Percentiles rank a stretch among this genome's conserved stretches.
Conservation (phyloP, 2,797 vertebrate genomes). For the Pseudotriccus pelzelni region DNA sequence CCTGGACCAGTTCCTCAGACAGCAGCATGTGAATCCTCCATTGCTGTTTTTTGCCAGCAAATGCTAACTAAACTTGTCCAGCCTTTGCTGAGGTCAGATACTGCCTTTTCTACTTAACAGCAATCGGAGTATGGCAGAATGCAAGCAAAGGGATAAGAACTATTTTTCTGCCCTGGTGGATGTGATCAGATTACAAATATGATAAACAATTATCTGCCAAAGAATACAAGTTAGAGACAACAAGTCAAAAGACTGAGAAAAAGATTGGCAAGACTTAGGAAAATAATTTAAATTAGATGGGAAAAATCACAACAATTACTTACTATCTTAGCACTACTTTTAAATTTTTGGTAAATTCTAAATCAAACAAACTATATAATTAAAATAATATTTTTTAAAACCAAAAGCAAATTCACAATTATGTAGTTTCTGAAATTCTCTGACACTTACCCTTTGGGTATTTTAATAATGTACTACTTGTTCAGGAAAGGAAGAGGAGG, state of each 20-base stretch:
- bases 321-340: neutral
- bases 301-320: neutral
- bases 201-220: constrained; percentile 46
- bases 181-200: constrained; percentile 29
- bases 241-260: neutral
- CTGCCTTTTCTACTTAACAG: neutral
- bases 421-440: neutral
- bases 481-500: neutral
- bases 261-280: neutral
- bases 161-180: constrained; percentile 42
- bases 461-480: neutral
- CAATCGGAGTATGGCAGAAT: neutral
- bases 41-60: neutral
- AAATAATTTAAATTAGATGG: neutral
- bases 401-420: neutral
- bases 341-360: neutral
- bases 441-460: neutral
- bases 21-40: neutral
- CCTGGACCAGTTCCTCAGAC: neutral
- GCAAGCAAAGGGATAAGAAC: constrained; percentile 20
- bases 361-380: neutral
- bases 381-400: neutral
- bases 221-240: constrained; percentile 10
- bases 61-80: neutral
- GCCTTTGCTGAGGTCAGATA: neutral